phyloP scores from a whole-genome alignment of 2,888 invertebrate species.

The Heliconius charithonia region DNA sequence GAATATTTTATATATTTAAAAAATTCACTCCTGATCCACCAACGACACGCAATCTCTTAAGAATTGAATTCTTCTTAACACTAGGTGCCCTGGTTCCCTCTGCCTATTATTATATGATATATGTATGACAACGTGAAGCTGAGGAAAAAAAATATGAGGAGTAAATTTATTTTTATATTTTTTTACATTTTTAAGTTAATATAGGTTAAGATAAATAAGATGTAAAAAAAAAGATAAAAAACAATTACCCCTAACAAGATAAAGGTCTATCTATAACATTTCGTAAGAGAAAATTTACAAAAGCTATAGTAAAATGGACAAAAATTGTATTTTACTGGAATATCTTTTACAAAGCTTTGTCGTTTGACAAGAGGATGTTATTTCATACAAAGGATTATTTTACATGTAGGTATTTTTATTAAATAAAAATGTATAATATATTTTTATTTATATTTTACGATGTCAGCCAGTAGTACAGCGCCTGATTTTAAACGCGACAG shows the following conservation, averaged over 20 bases:
- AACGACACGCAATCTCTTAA: too few relatives aligned
- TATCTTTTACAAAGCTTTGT: slow-evolving; percentile 12
- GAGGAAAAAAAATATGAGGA: too few relatives aligned
- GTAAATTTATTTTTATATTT: too few relatives aligned
- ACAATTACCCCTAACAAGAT: not conserved
- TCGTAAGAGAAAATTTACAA: not conserved
- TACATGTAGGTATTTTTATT: not conserved
- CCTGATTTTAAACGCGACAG: too few relatives aligned
- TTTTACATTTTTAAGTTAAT: not conserved
- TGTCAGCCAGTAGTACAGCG: too few relatives aligned
- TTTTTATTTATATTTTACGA: not conserved
- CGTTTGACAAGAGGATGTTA: slow-evolving; percentile 2
- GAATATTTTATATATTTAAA: too few relatives aligned
- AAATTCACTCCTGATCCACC: too few relatives aligned
- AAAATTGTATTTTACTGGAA: not conserved
- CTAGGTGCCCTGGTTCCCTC: too few relatives aligned
- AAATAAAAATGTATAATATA: not conserved
- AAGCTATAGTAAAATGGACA: not conserved
- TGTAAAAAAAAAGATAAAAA: not conserved
- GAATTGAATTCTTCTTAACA: too few relatives aligned
- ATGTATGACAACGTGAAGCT: too few relatives aligned
- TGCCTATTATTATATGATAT: too few relatives aligned
- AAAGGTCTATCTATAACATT: not conserved
- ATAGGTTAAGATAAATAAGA: not conserved
- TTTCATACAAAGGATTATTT: not conserved